Evolutionary conservation across 2,888 invertebrate genomes (phyloP), one percentile per base, ranked within the genome.

Genomic region (Amitus sp.): DNA sequence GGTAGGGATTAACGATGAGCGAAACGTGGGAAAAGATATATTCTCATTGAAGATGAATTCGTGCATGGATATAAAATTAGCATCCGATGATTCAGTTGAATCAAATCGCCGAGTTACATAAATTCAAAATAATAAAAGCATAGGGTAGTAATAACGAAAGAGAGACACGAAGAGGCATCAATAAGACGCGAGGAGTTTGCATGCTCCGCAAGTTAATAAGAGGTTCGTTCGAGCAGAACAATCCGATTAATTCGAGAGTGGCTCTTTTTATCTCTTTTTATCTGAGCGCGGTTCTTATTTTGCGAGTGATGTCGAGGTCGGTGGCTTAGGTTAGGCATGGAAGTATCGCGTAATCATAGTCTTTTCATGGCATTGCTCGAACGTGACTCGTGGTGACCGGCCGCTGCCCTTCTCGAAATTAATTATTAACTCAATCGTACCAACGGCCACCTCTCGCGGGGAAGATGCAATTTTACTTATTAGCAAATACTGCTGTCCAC

Each of bases 231-330:
- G 4, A 23, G 70, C 67, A 73, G 76, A 79, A 79, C 78, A 80
- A 80, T 76, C 73, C 77, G 79, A 79, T 80, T 80, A 80, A 80
- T 80, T 77, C 75, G 73, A 69, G 68, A 68, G 70, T 69, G 73
- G 68, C 68, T 70, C 67, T 68, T 71, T 71, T 63, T 67, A 72
- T 69, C 55, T 47, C 42, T 33, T 58, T 52, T 43, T 48, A 50
- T 50, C 48, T 34, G 37, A 15, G 50, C 34, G 55, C 51, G 46
- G 43, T 47, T 30, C 52, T 45, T 37, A 37, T 37, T 43, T 53
- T 59, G 64, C 65, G 18, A 50, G 48, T 58, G 66, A 62, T 62
- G 62, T 45, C 64, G 65, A 66, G 66, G 67, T 67, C 64, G 70
- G 66, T 70, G 67, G 69, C 71, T 70, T 70, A 72, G 73, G 71